Conservation (phyloP, 2,113 vertebrate species). For the Connochaetes taurinus region DNA sequence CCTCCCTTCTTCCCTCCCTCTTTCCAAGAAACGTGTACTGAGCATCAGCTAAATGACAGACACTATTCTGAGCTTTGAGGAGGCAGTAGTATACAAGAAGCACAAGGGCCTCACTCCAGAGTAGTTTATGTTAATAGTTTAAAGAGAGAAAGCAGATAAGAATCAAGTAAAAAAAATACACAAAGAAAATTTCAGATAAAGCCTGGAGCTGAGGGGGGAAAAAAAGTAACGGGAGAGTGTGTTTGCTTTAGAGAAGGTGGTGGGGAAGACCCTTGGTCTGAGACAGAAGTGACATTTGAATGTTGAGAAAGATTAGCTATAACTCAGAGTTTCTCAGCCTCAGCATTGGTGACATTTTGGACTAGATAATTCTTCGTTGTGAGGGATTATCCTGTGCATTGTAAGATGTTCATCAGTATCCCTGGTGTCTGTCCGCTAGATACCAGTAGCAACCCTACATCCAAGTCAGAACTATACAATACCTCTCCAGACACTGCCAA, state of each 20-base stretch:
- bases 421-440: background rate
- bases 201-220: background rate
- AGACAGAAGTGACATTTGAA: background rate
- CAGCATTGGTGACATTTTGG: background rate
- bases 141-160: background rate
- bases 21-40: background rate
- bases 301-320: background rate
- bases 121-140: background rate
- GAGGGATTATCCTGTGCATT: too few relatives aligned
- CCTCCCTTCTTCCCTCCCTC: background rate
- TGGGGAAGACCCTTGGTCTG: background rate
- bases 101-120: background rate
- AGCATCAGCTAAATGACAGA: background rate
- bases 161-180: background rate
- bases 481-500: background rate
- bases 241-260: background rate
- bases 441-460: background rate
- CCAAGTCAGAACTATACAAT: constrained; percentile 9
- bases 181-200: background rate
- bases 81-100: background rate
- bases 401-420: background rate
- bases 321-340: background rate
- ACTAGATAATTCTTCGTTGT: background rate
- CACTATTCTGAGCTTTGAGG: background rate
- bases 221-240: background rate